Base-by-base conservation (phyloP, 2,888 invertebrate genomes). In the Spodoptera exigua region DNA sequence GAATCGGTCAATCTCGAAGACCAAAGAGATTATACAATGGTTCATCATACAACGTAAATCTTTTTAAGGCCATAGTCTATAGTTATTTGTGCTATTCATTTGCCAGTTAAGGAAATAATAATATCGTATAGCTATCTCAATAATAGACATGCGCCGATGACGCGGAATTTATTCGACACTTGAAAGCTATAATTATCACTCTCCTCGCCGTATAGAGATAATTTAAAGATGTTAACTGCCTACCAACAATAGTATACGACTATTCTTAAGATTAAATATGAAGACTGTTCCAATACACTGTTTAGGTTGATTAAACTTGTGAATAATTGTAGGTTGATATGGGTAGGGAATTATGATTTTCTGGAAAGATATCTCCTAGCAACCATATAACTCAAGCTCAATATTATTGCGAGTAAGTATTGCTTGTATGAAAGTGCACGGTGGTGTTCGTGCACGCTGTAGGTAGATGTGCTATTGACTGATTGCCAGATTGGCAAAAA, bases 401-500 rank as follows among this genome's bases (percentile, higher is more conserved):
- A 34, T 1, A 37, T 36, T 9, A 32, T 21, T 37, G 13, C 10
- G 5, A 21, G 17, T 3, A 39, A 16, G 12, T 17, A 35, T 16
- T 39, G 49, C 13, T 16, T 13, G 53, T 27, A 27, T 48, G 17
- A 37, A 66, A 32, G 10, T 35, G 17, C 21, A 44, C 4, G 27
- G 14, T 49, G 49, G 60, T 55, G 63, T 57, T 48, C 34, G 46
- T 52, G 43, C 17, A 53, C 37, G 64, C 70, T 61, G 61, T 70
- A 70, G 71, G 66, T 69, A 69, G 59, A 55, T 66, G 55, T 57
- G 61, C 66, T 74, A 69, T 73, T 76, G 73, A 77, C 73, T 77
- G 75, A 72, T 75, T 74, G 62, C 48, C 49, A 63, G 64, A 62
- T 76, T 66, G 43, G 52, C 59, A 72, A 76, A 77, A 76, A 77